Evolutionary conservation across 2,888 invertebrate species (phyloP), one percentile per base, ranked within the genome.

Genomic region (Oscheius myriophilus): DNA sequence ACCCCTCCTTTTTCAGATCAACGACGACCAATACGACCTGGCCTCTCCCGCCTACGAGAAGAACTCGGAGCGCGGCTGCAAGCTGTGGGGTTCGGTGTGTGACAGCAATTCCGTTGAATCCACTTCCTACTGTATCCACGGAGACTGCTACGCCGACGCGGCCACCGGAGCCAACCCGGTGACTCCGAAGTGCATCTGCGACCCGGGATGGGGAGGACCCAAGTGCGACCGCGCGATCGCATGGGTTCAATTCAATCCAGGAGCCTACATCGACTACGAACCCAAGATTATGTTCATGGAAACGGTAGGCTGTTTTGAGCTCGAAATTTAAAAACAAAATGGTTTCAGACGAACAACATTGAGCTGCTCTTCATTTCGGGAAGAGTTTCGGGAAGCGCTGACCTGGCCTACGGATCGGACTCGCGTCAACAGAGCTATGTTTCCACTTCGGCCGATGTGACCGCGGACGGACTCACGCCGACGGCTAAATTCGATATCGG

Each of bases 81-180:
- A 93, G 0, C 93, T 93, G 86, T 94, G 95, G 14, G 96, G 96
- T 84, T 93, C 94, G 84, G 91, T 92, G 49, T 96, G 96, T 87
- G 92, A 93, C 71, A 87, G 86, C 78, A 93, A 93, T 54, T 93
- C 93, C 79, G 91, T 93, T 21, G 93, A 93, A 0, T 67, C 73
- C 2, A 58, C 76, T 9, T 75, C 73, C 45, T 80, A 76, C 64
- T 82, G 83, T 65, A 69, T 82, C 18, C 80, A 86, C 55, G 86
- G 86, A 53, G 82, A 84, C 63, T 86, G 86, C 62, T 80, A 73
- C 63, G 82, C 83, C 33, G 79, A 82, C 62, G 71, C 74, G 18
- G 16, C 61, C 11, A 25, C 33, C 49, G 42, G 45, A 1, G 0
- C 63, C 26, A 63, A 52, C 14, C 69, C 72, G 9, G 71, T 68